Conservation (phyloP, 2,113 vertebrate species). For the Psammodynastes pulverulentus region DNA sequence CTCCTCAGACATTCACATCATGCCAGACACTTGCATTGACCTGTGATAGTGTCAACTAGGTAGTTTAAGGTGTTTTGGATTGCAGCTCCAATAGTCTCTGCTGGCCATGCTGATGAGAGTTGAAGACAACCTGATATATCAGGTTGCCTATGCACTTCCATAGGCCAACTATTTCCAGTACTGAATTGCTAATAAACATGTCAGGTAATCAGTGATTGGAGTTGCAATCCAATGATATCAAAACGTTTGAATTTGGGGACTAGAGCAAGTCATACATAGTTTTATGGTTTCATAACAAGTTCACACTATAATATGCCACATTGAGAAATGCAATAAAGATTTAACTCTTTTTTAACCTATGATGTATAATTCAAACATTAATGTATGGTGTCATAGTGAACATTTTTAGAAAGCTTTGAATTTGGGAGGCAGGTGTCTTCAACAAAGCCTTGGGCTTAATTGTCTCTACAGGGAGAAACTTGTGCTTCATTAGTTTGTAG, state of each 20-base stretch:
- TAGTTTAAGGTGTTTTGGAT: background rate
- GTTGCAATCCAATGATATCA: background rate
- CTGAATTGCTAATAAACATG: background rate
- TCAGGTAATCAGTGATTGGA: background rate
- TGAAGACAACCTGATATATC: background rate
- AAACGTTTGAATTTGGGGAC: background rate
- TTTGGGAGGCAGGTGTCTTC: background rate
- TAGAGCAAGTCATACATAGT: background rate
- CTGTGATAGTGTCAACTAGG: background rate
- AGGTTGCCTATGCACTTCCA: background rate
- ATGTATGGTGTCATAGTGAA: background rate
- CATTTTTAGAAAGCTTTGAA: background rate
- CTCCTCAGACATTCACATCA: background rate
- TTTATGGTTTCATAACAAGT: background rate
- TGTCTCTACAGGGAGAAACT: background rate
- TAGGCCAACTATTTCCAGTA: background rate
- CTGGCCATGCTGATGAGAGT: background rate
- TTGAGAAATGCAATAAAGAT: background rate
- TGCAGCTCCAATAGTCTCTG: background rate
- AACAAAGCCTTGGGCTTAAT: background rate
- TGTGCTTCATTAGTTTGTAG: background rate
- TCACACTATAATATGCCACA: background rate
- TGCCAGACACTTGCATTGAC: background rate
- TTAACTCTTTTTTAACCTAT: background rate
- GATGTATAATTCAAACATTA: background rate